A percentile compares a stretch with the other conserved stretches of the same genome.
Conservation (phyloP, 2,113 vertebrate species). For the Tichodroma muraria region DNA sequence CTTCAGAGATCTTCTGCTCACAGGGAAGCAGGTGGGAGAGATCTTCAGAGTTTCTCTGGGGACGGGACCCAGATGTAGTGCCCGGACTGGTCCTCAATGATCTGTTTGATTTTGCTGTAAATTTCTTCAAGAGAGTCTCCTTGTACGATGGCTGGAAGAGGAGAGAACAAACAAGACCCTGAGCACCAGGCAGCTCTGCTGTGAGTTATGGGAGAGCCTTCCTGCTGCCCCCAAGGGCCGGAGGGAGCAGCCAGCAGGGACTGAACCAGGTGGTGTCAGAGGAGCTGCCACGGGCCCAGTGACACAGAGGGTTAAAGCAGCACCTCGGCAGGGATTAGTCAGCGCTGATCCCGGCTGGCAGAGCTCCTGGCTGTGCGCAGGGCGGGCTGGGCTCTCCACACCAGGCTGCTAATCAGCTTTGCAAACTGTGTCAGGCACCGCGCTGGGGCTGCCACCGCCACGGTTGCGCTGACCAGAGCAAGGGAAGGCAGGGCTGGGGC, state of each 20-base stretch:
- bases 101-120: constrained; percentile 99
- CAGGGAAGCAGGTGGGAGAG: constrained; percentile 66
- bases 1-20: constrained; percentile 73
- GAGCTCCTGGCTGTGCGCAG: neutral
- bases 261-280: fast-evolving
- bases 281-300: neutral
- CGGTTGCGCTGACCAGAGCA: fast-evolving
- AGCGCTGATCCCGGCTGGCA: neutral
- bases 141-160: constrained; percentile 91
- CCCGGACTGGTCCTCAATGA: constrained; percentile 98
- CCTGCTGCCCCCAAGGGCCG: neutral
- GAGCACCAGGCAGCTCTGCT: neutral
- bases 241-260: neutral
- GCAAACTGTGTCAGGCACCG: neutral
- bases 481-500: neutral
- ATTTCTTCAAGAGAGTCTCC: constrained; percentile 99
- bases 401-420: constrained; percentile 25
- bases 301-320: constrained; percentile 2
- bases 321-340: neutral
- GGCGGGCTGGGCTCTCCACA: neutral
- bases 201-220: fast-evolving
- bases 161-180: neutral
- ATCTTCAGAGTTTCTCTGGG: constrained; percentile 97
- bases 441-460: fast-evolving
- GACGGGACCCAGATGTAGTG: constrained; percentile 99